Conservation (phyloP, 2,797 vertebrate species). For the Bryconaethiops microstoma region DNA sequence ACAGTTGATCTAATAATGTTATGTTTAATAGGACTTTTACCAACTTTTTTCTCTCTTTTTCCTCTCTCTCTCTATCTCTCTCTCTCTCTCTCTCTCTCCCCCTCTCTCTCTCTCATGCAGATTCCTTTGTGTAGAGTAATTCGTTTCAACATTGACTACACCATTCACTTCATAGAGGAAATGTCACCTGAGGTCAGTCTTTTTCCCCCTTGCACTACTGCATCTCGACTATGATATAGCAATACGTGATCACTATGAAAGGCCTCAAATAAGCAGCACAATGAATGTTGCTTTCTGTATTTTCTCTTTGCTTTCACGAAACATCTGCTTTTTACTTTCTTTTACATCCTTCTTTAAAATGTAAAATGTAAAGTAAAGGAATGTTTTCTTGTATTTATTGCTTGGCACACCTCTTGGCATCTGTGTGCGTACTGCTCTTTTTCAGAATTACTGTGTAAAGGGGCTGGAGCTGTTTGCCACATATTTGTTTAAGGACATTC, state of each 20-base stretch:
- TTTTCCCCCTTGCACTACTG: not conserved
- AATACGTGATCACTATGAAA: not conserved
- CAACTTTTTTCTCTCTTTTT: no score
- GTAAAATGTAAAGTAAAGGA: not conserved
- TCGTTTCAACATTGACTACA: conserved; percentile 99
- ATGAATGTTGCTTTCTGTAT: not conserved
- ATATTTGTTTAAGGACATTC: conserved; percentile 93
- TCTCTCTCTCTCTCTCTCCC: no score
- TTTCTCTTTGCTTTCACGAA: not conserved
- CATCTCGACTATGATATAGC: conserved; percentile 7
- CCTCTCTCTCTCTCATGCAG: conserved; percentile 67
- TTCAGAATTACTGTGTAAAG: conserved; percentile 94
- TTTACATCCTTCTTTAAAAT: not conserved
- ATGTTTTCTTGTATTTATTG: not conserved
- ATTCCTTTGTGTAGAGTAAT: conserved; percentile 98
- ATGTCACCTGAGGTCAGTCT: conserved; percentile 96
- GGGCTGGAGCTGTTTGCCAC: conserved; percentile 93
- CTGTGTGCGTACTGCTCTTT: conserved; percentile 23
- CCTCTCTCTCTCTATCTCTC: no score
- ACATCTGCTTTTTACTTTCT: not conserved
- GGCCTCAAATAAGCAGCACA: not conserved
- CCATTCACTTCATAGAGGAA: conserved; percentile 99
- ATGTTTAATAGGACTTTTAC: no score
- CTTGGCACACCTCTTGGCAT: not conserved
- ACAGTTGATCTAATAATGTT: no score